Base-by-base conservation (phyloP, 2,797 vertebrate species). In the Anabas testudineus region DNA sequence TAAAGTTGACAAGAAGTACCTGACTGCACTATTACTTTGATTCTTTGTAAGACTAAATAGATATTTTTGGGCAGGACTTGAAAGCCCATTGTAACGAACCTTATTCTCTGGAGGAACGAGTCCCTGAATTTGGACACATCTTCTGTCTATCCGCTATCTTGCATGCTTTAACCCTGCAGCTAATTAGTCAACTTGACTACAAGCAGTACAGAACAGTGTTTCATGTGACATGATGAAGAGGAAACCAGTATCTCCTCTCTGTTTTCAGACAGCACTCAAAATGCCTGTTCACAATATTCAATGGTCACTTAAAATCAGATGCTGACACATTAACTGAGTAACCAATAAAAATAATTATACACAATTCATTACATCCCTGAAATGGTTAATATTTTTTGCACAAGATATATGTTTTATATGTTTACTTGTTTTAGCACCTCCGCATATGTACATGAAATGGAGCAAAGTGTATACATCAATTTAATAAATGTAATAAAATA, bases 211-310 rank as follows among this genome's bases (percentile, higher is more conserved):
- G 42, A 19, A 19, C 42, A 19, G 24, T 36, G 51, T 46, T 57
- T 66, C 47, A 54, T 16, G 7, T 39, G 30, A 19, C 30, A 19
- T 22, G 26, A 52, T 13, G 10, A 21, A 49, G 30, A 65, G 51
- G 45, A 69, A 65, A 46, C 64, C 15, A n/a, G 10, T 51, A 64
- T 55, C 42, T 55, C 16, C n/a, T 39, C 22, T 22, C 9, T 0
- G 16, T 43, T 58, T 54, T 49, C 51, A 64, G 18, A 55, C 52
- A 55, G 36, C 71, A 16, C 54, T 64, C 52, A 32, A 67, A 63
- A 70, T 61, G 19, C 55, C 48, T 58, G 37, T 51, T 54, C 22
- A 56, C 24, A 46, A 55, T 15, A 47, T 34, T 60, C 10, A 12
- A n/a, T 8, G 8, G n/a, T 57, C 41, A 68, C n/a, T 61, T n/a